A percentile compares a stretch with the other conserved stretches of the same genome.
Conservation (phyloP, 2,888 invertebrate species). For the Marronus borbonicus region DNA sequence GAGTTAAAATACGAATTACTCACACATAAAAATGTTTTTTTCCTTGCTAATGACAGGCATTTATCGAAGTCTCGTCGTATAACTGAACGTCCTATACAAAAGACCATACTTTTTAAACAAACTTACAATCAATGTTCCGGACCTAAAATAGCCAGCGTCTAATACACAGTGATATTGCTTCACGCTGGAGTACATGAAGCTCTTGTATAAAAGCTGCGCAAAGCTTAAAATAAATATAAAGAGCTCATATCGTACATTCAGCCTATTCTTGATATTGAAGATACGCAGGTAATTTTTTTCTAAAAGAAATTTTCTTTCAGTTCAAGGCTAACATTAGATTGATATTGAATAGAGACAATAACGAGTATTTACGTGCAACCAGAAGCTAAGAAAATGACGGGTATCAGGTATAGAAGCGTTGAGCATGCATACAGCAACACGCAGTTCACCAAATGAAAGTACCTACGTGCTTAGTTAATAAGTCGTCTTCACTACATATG, state of each 20-base stretch:
- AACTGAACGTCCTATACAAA: no score
- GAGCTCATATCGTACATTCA: slow-evolving; percentile 5
- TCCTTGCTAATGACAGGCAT: no score
- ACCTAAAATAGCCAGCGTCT: no score
- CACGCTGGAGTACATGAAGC: not conserved
- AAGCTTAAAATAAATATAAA: slow-evolving; percentile 29
- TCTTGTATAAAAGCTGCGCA: slow-evolving; percentile 19
- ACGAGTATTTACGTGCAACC: slow-evolving; percentile 19
- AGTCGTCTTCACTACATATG: slow-evolving; percentile 48
- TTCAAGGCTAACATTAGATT: slow-evolving; percentile 28
- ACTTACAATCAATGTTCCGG: no score
- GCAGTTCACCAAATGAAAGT: slow-evolving; percentile 26
- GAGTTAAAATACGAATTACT: no score
- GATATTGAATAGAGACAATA: slow-evolving; percentile 43
- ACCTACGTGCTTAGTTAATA: slow-evolving; percentile 52
- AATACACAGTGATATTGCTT: no score
- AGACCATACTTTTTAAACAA: no score
- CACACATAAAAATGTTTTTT: no score
- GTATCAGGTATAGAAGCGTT: slow-evolving; percentile 17
- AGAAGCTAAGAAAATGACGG: slow-evolving; percentile 32
- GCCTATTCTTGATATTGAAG: slow-evolving; percentile 37
- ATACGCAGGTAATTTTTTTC: slow-evolving; percentile 44
- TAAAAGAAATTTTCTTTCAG: slow-evolving; percentile 40
- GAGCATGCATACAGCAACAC: slow-evolving; percentile 8
- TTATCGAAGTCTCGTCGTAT: no score